Evolutionary conservation across 23 tunicate genomes (phyloP).

Genomic region (Diplosoma virens): DNA sequence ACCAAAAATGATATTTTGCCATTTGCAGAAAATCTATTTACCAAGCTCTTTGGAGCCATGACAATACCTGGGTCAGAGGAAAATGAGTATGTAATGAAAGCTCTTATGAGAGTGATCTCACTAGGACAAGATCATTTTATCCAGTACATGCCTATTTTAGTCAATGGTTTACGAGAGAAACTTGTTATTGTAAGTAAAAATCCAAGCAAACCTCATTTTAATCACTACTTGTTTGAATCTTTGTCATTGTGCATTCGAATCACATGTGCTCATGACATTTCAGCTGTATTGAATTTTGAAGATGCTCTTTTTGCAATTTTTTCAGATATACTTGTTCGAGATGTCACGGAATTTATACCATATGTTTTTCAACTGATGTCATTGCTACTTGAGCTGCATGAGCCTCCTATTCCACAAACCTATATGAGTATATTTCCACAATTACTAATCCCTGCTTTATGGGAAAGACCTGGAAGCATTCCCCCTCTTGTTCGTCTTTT

Average conservation of each 20-base stretch:
- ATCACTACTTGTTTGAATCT: constrained; percentile 88
- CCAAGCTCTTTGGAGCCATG: constrained; percentile 57
- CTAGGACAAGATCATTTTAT: constrained; percentile 46
- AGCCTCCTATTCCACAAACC: constrained; percentile 72
- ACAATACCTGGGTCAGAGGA: constrained; percentile 61
- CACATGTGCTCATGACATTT: constrained; percentile 56
- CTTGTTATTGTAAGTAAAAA: constrained; percentile 62
- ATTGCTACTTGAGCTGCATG: constrained; percentile 73
- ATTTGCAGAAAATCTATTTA: constrained; percentile 44
- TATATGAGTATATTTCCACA: constrained; percentile 81
- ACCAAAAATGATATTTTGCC: constrained; percentile 58
- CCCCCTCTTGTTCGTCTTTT: constrained; percentile 80
- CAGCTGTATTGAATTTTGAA: constrained; percentile 67
- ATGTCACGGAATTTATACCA: constrained; percentile 90
- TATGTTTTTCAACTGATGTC: constrained; percentile 99
- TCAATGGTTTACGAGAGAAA: constrained; percentile 63
- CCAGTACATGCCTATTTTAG: constrained; percentile 65
- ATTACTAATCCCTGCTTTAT: constrained; percentile 68
- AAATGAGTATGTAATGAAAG: constrained; percentile 90
- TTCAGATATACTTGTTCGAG: constrained; percentile 61
- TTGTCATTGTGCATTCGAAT: constrained; percentile 80
- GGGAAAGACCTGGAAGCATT: constrained; percentile 92
- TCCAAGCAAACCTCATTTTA: constrained; percentile 95
- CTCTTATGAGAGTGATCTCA: constrained; percentile 68
- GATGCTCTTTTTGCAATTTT: constrained; percentile 74